Base-by-base conservation (phyloP, 2,113 vertebrate genomes). In the Scortum barcoo region DNA sequence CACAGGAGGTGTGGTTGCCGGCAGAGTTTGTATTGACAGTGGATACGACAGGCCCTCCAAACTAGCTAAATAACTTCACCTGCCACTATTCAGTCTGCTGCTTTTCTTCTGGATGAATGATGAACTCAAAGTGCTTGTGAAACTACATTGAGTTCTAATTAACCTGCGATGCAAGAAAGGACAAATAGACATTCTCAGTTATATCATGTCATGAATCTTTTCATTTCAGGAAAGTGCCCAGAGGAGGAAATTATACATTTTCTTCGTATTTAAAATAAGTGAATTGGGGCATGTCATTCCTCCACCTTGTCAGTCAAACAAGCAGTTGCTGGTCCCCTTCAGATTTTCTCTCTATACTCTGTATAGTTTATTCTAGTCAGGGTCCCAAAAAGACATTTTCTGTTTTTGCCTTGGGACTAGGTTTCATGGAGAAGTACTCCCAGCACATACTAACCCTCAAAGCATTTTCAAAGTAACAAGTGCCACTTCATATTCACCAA, bases 1-100 rank as follows among this genome's bases (percentile, higher is more conserved):
- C 1, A 2, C 13, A 48, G 9, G 9, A 24, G 4, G 51, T 3
- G 13, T 0, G 30, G 6, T 24, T 53, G 26, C 46, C 14, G 28
- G 46, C 33, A 75, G 13, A 17, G 19, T 42, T 13, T 51, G 40
- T 11, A 7, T 53, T 2, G 5, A 53, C 19, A n/a, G 16, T 53
- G 38, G 24, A 36, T 81, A 56, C 68, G 78, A 74, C 70, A 86
- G 74, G 50, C 48, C 61, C 40, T 50, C 9, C 56, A 30, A 20
- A 38, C 48, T 38, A 69, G 20, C 40, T 11, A 1, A 33, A 76
- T 40, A 0, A 65, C 33, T 68, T 42, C 28, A 56, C 56, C 33
- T 33, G 19, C 28, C 13, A n/a, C 7, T n/a, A 8, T 53, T 60
- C 28, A 28, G 17, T 40, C 9, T 24, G 10, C 20, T 50, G 0